These are phyloP conservation scores for Drosophila funebris DNA, from an alignment of 1,140 invertebrate genomes.

Conservation along the genomic window DNA sequence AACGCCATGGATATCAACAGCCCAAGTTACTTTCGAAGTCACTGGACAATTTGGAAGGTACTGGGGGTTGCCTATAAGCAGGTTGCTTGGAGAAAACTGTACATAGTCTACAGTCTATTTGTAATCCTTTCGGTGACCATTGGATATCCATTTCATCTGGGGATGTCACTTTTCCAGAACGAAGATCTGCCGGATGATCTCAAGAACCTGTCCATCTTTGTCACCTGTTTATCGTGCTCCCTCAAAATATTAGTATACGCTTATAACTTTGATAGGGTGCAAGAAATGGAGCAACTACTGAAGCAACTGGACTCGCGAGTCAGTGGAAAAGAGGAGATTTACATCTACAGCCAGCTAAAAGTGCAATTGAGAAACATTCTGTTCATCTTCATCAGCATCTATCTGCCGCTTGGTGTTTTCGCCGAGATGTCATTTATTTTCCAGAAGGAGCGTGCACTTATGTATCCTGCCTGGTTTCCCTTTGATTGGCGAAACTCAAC, in stretches of 20 bases:
- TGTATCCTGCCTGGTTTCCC: conserved; percentile 76
- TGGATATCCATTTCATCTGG: conserved; percentile 65
- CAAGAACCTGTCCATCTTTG: conserved; percentile 56
- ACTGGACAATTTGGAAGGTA: conserved; percentile 55
- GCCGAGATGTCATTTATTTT: conserved; percentile 63
- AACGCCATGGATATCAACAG: conserved; percentile 40
- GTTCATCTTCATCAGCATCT: conserved; percentile 53
- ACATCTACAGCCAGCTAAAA: conserved; percentile 40
- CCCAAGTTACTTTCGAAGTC: conserved; percentile 51
- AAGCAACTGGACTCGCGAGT: conserved; percentile 48
- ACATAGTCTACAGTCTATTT: conserved; percentile 31
- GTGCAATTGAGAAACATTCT: conserved; percentile 52
- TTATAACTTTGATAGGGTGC: conserved; percentile 45
- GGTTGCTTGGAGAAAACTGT: conserved; percentile 8
- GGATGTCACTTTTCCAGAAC: conserved; percentile 44
- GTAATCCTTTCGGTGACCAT: conserved; percentile 53
- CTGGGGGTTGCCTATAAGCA: conserved; percentile 31
- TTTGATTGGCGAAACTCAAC: conserved; percentile 60
- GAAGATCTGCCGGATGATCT: conserved; percentile 53
- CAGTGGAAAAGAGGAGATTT: conserved; percentile 10
- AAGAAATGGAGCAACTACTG: conserved; percentile 53
- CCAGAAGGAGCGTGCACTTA: conserved; percentile 43
- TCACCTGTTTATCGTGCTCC: conserved; percentile 58
- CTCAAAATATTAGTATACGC: conserved; percentile 54
- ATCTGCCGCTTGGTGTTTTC: conserved; percentile 49